phyloP scores from a whole-genome alignment of 2,113 vertebrate species.

The Podarcis raffonei region DNA sequence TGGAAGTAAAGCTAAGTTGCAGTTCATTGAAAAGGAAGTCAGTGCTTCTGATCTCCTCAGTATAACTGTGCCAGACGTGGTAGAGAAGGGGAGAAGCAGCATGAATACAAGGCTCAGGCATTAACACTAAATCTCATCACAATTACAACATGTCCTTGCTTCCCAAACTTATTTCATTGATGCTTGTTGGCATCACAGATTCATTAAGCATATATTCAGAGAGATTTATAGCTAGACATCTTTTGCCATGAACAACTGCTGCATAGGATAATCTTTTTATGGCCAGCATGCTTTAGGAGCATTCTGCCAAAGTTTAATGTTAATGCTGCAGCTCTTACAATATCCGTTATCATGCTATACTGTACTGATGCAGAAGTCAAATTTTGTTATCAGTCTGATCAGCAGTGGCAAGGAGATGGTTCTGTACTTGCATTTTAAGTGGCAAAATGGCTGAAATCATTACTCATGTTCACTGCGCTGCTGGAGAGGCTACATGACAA shows the following conservation, averaged over 20 bases:
- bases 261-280: constrained; percentile 33
- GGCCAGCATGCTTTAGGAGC: constrained; percentile 40
- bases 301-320: constrained; percentile 66
- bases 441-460: constrained; percentile 46
- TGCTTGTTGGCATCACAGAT: not conserved
- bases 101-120: not conserved
- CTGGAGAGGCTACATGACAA: not conserved
- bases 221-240: not conserved
- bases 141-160: no score
- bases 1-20: not conserved
- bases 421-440: constrained; percentile 40
- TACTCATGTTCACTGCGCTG: constrained; percentile 29
- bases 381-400: constrained; percentile 40
- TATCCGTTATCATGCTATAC: constrained; percentile 62
- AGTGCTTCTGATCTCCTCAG: not conserved
- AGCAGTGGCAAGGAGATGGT: not conserved
- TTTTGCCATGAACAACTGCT: constrained; percentile 2
- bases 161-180: not conserved
- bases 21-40: not conserved
- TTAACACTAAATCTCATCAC: no score
- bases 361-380: constrained; percentile 33
- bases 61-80: not conserved
- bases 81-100: not conserved
- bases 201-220: constrained; percentile 14
- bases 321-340: constrained; percentile 58